Evolutionary conservation across 1,140 invertebrate species (phyloP), one percentile per base, ranked within the genome.

Genomic region (Halesus radiatus): DNA sequence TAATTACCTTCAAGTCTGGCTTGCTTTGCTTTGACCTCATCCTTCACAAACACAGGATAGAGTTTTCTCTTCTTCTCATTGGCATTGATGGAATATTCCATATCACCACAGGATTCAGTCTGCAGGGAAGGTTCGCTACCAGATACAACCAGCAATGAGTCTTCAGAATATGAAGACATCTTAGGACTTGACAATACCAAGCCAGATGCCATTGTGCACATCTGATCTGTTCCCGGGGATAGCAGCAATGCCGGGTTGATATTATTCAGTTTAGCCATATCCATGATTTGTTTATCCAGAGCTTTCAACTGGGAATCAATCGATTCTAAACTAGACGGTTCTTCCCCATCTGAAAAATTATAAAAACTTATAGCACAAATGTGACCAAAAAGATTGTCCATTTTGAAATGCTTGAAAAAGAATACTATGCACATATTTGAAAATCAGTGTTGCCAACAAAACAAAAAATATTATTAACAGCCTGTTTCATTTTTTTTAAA

Each of bases 261-360:
- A 66, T 88, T 88, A 79, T 89, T 89, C 8, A 84, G 79, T 52
- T 88, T 83, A 0, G 88, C 88, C 85, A 88, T 88, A 77, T 86
- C 79, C 0, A 87, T 72, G 60, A 89, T 88, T 76, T 89, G 86
- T 52, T 88, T 87, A 50, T 90, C 88, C 16, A 89, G 80, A 85
- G 87, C 86, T 68, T 85, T 83, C 13, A 90, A 60, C 73, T 89
- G 88, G 0, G 87, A 84, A 23, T 90, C 88, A 6, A 90, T 89
- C 74, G 86, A 86, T 29, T 88, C 87, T 75, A 89, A 78, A 76
- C 89, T 87, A 22, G 86, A 84, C 10, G 88, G 84, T 52, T 85
- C 85, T 72, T 87, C 50, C 20, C 50, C 37, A 53, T 81, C 80
- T 83, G 50, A 53, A 66, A 32, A 18, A 77, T 62, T 54, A 26